phyloP scores from a whole-genome alignment of 2,797 vertebrate species.

The Danionella dracula region DNA sequence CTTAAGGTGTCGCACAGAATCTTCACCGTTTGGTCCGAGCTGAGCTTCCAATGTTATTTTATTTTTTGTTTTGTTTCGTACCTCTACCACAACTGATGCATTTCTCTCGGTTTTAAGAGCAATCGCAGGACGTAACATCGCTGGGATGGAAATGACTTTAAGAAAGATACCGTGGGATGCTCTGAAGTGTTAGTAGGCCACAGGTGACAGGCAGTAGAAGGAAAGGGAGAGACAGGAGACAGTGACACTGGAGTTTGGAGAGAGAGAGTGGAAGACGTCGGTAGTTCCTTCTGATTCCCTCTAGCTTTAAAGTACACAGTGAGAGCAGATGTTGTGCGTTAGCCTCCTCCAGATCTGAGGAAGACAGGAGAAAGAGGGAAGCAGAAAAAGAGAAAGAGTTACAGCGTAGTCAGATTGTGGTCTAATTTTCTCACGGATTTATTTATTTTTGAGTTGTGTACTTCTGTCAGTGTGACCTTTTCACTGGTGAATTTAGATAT shows the following conservation, averaged over 20 bases:
- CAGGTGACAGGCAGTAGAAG: slow-evolving; percentile 1
- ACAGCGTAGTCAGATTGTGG: too few relatives aligned
- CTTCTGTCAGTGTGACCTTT: too few relatives aligned
- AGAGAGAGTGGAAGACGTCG: slow-evolving; percentile 64
- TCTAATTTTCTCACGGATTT: too few relatives aligned
- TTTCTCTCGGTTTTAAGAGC: background rate
- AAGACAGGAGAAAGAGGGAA: slow-evolving; percentile 52
- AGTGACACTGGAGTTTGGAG: slow-evolving; percentile 32
- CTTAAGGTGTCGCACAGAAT: background rate
- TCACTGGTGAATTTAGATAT: too few relatives aligned
- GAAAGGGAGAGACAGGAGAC: slow-evolving; percentile 30
- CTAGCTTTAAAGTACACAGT: slow-evolving; percentile 55
- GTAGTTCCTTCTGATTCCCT: slow-evolving; percentile 46
- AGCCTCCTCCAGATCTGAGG: slow-evolving; percentile 82
- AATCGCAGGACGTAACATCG: background rate
- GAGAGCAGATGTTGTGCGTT: slow-evolving; percentile 50
- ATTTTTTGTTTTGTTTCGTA: background rate
- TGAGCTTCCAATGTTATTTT: background rate
- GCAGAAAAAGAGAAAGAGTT: background rate
- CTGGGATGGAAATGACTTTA: background rate
- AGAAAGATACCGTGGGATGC: slow-evolving; percentile 26
- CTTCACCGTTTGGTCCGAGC: background rate
- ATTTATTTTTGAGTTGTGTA: too few relatives aligned
- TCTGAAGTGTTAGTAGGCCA: slow-evolving; percentile 18
- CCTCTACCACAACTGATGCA: background rate